These are phyloP conservation scores for Ophioderma brevispina DNA, from an alignment of 35 echinoderm and acorn worm species.

Conservation along the genomic window DNA sequence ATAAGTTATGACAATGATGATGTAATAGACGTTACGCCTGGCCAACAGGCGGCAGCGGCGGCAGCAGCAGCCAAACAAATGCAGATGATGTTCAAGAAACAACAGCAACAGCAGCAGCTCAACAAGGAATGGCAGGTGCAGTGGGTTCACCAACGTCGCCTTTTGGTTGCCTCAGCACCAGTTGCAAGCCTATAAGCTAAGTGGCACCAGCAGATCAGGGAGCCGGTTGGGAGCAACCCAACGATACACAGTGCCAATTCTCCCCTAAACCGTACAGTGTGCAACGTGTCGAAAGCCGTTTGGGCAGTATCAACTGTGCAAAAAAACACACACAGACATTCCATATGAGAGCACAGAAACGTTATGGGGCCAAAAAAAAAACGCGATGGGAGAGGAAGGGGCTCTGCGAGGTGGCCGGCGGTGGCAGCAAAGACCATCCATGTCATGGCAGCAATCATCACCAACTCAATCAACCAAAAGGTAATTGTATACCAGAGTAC, in stretches of 20 bases:
- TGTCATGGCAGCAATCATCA: neutral
- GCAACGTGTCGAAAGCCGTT: neutral
- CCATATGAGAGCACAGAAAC: neutral
- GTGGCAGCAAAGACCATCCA: neutral
- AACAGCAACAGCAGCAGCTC: neutral
- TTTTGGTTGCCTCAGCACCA: neutral
- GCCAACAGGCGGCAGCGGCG: neutral
- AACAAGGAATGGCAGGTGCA: too few relatives aligned
- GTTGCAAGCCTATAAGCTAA: neutral
- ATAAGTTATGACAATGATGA: neutral
- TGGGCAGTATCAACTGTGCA: neutral
- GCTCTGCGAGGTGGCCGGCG: neutral
- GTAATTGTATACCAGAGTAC: too few relatives aligned
- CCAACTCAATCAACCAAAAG: neutral
- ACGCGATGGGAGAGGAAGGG: neutral
- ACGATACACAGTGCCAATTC: neutral
- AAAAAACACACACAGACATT: slow-evolving; percentile 9
- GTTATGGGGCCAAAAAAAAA: neutral
- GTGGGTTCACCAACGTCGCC: neutral
- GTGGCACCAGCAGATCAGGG: neutral
- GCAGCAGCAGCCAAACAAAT: neutral
- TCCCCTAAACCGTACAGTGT: neutral
- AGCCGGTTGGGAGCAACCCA: neutral
- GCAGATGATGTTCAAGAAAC: neutral
- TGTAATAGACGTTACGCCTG: neutral